These are phyloP conservation scores for Cercocebus atys DNA, from an alignment of 2,113 vertebrate species.

Conservation along the genomic window DNA sequence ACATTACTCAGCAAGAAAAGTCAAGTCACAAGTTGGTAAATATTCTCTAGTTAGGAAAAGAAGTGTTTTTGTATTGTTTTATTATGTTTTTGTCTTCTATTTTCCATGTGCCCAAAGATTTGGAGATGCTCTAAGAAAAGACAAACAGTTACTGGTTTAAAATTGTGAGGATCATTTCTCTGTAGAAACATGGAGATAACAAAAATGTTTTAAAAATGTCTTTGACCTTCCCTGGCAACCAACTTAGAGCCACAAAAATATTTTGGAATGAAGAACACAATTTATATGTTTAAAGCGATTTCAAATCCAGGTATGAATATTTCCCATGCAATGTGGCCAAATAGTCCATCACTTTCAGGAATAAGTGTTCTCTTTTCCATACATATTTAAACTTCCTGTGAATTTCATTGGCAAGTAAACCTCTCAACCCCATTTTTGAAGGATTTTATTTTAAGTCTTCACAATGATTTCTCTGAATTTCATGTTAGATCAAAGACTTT, in stretches of 20 bases:
- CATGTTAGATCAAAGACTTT: constrained; percentile 51
- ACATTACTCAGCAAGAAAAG: neutral
- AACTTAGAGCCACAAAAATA: constrained; percentile 25
- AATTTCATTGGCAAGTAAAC: constrained; percentile 37
- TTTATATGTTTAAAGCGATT: constrained; percentile 44
- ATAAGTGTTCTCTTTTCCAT: neutral
- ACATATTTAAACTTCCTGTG: constrained; percentile 32
- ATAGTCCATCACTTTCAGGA: neutral
- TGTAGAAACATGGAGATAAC: neutral
- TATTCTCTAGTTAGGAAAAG: neutral
- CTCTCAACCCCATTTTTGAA: constrained; percentile 1
- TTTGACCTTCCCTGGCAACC: neutral
- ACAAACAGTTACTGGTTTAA: neutral
- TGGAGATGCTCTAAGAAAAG: neutral
- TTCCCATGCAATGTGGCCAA: neutral
- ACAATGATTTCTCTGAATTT: constrained; percentile 49
- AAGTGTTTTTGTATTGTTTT: neutral
- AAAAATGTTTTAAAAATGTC: neutral
- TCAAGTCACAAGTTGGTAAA: neutral
- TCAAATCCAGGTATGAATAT: constrained; percentile 4
- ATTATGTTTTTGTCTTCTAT: neutral
- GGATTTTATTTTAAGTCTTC: constrained; percentile 54
- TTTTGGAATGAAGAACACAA: constrained; percentile 24
- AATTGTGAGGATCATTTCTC: neutral
- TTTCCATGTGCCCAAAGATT: neutral